phyloP scores from a whole-genome alignment of 2,797 vertebrate genomes.

The Selene dorsalis region DNA sequence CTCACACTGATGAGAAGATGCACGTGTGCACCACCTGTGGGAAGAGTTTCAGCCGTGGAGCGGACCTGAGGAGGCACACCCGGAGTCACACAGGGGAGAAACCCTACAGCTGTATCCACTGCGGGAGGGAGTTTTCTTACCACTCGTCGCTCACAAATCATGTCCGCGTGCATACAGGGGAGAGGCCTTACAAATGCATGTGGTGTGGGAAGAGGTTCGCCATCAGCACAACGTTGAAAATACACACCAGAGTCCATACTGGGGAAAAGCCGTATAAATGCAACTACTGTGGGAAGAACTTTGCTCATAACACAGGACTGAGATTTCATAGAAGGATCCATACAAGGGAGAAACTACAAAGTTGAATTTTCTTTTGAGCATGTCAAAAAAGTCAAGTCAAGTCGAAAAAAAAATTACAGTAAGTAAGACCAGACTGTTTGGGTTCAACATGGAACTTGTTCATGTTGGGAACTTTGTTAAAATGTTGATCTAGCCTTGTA shows the following conservation, averaged over 20 bases:
- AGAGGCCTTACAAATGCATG: slow-evolving; percentile 24
- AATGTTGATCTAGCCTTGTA: background rate
- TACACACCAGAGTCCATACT: slow-evolving; percentile 39
- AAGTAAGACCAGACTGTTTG: background rate
- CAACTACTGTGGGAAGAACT: slow-evolving; percentile 17
- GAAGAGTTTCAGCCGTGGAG: slow-evolving; percentile 10
- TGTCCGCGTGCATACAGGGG: slow-evolving; percentile 24
- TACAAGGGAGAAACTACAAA: background rate
- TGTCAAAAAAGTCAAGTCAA: background rate
- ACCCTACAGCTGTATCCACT: slow-evolving; percentile 17
- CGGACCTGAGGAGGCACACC: slow-evolving; percentile 34
- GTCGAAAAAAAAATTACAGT: no score
- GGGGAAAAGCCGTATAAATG: slow-evolving; percentile 49
- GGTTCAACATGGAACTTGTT: background rate
- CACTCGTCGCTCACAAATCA: slow-evolving; percentile 26
- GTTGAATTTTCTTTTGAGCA: background rate
- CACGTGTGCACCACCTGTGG: slow-evolving; percentile 28
- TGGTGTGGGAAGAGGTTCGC: slow-evolving; percentile 30
- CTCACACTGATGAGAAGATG: background rate
- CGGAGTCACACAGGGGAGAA: slow-evolving; percentile 39
- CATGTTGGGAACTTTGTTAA: background rate
- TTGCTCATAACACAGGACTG: slow-evolving; percentile 25
- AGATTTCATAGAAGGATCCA: slow-evolving; percentile 1
- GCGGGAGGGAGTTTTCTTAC: slow-evolving; percentile 22
- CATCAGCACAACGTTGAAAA: slow-evolving; percentile 15